Conservation (phyloP, 2,888 invertebrate species). For the Seira sanloemensis region DNA sequence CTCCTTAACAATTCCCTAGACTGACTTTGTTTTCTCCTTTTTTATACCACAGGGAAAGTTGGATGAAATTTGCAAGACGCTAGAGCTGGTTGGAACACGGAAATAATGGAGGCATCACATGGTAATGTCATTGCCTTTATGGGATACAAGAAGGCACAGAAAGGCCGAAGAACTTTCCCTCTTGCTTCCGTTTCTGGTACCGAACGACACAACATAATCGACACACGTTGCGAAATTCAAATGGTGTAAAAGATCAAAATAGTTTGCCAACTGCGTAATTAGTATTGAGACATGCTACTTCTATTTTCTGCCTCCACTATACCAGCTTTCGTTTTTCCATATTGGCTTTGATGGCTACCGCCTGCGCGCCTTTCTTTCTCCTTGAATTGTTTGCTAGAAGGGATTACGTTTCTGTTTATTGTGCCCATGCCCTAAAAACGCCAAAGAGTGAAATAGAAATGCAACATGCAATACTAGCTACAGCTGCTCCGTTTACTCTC, state of each 20-base stretch:
- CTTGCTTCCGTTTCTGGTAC: neutral
- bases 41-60: too few relatives aligned
- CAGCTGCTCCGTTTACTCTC: neutral
- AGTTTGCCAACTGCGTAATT: neutral
- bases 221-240: too few relatives aligned
- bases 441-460: conserved; percentile 5
- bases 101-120: too few relatives aligned
- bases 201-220: neutral
- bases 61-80: too few relatives aligned
- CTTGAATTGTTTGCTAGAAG: neutral
- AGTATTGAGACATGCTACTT: neutral
- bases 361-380: neutral
- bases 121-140: too few relatives aligned
- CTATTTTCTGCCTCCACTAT: neutral
- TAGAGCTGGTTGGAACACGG: too few relatives aligned
- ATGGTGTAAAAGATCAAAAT: too few relatives aligned
- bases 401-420: conserved; percentile 32
- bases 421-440: conserved; percentile 39
- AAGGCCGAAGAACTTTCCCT: neutral
- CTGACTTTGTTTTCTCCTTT: too few relatives aligned
- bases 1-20: too few relatives aligned
- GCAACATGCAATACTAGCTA: neutral
- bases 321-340: neutral
- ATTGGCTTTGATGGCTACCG: neutral
- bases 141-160: neutral